Evolutionary conservation across 1,140 invertebrate species (phyloP).

Genomic region (Eciton burchellii): DNA sequence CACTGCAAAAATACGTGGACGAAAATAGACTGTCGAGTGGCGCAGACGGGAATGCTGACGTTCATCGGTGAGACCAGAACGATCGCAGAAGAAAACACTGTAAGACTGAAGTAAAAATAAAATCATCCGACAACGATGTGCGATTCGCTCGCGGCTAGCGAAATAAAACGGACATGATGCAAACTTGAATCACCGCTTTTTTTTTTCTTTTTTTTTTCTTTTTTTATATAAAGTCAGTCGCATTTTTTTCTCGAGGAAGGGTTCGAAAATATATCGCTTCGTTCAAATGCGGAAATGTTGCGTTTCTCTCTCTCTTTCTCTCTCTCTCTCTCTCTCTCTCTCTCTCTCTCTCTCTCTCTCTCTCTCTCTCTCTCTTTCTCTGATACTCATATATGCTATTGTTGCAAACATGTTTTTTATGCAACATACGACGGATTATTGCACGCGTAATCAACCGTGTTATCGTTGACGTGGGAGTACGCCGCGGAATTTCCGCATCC

Average conservation of each 20-base stretch:
- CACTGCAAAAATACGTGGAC: slow-evolving; percentile 27
- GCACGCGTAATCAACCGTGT: background rate
- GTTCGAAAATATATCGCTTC: background rate
- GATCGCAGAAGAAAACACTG: background rate
- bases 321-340: too few species aligned
- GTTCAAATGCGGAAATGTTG: background rate
- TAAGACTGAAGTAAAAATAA: slow-evolving; percentile 25
- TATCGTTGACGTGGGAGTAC: background rate
- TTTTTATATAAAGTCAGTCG: too few species aligned
- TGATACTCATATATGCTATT: background rate
- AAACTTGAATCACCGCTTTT: background rate
- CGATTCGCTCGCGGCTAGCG: background rate
- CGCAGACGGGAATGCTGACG: slow-evolving; percentile 33
- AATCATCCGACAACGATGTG: background rate
- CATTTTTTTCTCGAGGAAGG: background rate
- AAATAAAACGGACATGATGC: background rate
- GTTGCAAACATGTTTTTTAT: background rate
- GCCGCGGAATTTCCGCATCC: background rate
- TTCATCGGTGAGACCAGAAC: background rate
- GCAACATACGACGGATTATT: background rate
- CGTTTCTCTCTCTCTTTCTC: too few species aligned
- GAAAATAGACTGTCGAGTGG: slow-evolving; percentile 25
- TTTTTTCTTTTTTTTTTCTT: background rate
- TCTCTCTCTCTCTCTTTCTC: too few species aligned
- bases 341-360: too few species aligned